Conservation (phyloP, 37 sponge, comb jelly and placozoan species). For the Theonella swinhoei region DNA sequence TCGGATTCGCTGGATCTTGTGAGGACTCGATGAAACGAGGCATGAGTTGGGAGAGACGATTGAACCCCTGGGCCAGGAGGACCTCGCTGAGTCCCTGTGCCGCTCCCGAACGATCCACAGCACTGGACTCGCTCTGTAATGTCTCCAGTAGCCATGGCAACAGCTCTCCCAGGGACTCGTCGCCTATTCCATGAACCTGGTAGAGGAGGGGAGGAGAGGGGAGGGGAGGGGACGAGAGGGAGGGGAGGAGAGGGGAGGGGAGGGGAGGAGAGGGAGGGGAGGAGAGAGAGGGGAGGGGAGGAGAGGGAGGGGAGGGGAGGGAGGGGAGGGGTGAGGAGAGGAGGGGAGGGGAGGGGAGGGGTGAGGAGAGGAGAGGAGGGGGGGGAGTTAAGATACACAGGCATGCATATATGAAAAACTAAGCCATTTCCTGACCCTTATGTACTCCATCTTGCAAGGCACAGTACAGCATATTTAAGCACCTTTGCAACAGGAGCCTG, state of each 20-base stretch:
- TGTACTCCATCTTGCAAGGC: no score
- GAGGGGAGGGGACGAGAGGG: background rate
- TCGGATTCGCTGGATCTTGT: constrained; percentile 48
- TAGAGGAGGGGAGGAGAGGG: background rate
- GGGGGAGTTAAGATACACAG: no score
- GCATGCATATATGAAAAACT: no score
- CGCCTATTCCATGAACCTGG: constrained; percentile 84
- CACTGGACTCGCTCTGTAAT: constrained; percentile 70
- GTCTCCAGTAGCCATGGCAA: constrained; percentile 88
- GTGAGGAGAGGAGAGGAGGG: background rate
- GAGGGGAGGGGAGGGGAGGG: background rate
- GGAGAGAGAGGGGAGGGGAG: background rate
- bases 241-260: background rate
- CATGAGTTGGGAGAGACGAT: constrained; percentile 74
- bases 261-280: background rate
- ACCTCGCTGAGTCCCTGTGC: constrained; percentile 92
- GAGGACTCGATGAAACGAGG: constrained; percentile 75
- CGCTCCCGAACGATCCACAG: constrained; percentile 97
- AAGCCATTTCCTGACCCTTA: no score
- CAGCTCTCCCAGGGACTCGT: constrained; percentile 74
- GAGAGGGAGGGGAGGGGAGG: background rate
- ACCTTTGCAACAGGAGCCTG: no score
- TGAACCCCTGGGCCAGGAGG: constrained; percentile 66
- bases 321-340: background rate
- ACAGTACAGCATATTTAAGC: no score